phyloP scores from a whole-genome alignment of 2,888 invertebrate genomes.

The Crioceris asparagi region DNA sequence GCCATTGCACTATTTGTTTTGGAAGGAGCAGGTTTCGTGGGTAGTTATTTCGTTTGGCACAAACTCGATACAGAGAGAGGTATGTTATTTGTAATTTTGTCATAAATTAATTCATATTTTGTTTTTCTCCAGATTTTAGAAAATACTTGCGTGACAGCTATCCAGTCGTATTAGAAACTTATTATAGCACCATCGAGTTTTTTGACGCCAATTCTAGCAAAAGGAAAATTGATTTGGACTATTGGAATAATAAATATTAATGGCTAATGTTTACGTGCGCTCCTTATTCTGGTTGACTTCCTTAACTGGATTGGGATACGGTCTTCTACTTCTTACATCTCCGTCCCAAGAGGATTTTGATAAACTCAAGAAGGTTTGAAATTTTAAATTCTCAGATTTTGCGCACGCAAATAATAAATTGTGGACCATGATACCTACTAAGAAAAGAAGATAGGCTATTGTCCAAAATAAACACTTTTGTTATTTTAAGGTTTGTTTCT shows the following conservation, averaged over 20 bases:
- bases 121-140: slow-evolving; percentile 53
- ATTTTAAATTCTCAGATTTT: slow-evolving; percentile 5
- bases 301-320: slow-evolving; percentile 50
- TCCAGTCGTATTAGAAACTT: slow-evolving; percentile 54
- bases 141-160: slow-evolving; percentile 55
- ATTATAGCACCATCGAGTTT: slow-evolving; percentile 58
- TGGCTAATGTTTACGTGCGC: slow-evolving; percentile 32
- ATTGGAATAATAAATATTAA: slow-evolving; percentile 47
- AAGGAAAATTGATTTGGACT: slow-evolving; percentile 45
- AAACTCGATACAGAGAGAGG: slow-evolving; percentile 62
- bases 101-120: slow-evolving; percentile 1
- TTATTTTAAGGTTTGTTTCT: too few species aligned
- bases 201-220: slow-evolving; percentile 41
- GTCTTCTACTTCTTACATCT: slow-evolving; percentile 45
- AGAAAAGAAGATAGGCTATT: too few species aligned
- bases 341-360: slow-evolving; percentile 36
- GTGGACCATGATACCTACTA: too few species aligned
- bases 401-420: too few species aligned
- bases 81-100: slow-evolving; percentile 26
- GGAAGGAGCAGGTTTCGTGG: slow-evolving; percentile 50
- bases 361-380: slow-evolving; percentile 22
- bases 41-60: slow-evolving; percentile 53
- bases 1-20: slow-evolving; percentile 46
- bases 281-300: slow-evolving; percentile 49
- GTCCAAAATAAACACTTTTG: too few species aligned